These are phyloP conservation scores for Mionectes olivaceus DNA, from an alignment of 2,797 vertebrate species.

Conservation along the genomic window DNA sequence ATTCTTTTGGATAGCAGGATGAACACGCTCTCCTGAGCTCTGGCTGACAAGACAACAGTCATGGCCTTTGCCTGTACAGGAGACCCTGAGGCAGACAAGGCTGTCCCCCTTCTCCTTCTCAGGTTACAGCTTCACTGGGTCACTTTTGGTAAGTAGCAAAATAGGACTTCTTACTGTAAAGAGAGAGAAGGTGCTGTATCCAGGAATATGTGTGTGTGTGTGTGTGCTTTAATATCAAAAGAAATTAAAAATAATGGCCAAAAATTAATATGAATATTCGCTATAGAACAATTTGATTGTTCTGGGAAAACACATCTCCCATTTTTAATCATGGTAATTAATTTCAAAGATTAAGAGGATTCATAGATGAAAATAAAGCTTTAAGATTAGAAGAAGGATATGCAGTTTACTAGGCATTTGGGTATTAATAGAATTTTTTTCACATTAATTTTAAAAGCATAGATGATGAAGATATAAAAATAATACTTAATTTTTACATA, in stretches of 20 bases:
- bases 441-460: conserved; percentile 34
- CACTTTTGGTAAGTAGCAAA: not conserved
- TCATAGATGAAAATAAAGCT: conserved; percentile 42
- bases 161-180: not conserved
- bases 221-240: not conserved
- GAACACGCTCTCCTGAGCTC: not conserved
- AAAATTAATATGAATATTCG: not conserved
- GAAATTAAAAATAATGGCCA: conserved; percentile 33
- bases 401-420: conserved; percentile 14
- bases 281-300: conserved; percentile 53
- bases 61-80: not conserved
- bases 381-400: conserved; percentile 46
- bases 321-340: conserved; percentile 63
- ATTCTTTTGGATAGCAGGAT: not conserved
- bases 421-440: conserved; percentile 8
- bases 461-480: conserved; percentile 55
- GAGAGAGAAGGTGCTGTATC: not conserved
- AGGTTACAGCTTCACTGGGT: not conserved
- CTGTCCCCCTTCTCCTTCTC: not conserved
- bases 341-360: conserved; percentile 66
- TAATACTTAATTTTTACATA: conserved; percentile 35
- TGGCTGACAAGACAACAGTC: not conserved
- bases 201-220: not conserved
- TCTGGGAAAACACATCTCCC: conserved; percentile 58
- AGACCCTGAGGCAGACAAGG: not conserved